Evolutionary conservation across 1,140 invertebrate genomes (phyloP).

Genomic region (Pantala flavescens): DNA sequence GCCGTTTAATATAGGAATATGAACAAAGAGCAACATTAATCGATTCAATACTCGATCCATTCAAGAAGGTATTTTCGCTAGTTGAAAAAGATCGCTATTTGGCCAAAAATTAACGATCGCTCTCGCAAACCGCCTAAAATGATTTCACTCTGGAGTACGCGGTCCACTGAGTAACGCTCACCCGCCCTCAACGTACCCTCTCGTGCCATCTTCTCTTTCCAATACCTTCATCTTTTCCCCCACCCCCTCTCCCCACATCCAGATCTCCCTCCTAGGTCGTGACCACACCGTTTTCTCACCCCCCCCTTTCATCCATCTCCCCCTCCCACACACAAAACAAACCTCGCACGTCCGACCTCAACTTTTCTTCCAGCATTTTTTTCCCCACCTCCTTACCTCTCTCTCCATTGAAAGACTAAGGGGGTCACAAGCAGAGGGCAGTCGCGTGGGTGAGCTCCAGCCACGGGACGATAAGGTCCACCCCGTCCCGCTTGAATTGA

Average conservation of each 20-base stretch:
- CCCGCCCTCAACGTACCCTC: too few relatives aligned
- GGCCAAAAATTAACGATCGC: too few relatives aligned
- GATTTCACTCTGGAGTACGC: too few relatives aligned
- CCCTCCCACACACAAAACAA: constrained; percentile 31
- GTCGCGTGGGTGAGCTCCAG: background rate
- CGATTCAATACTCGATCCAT: too few relatives aligned
- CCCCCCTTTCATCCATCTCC: background rate
- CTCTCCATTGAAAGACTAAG: constrained; percentile 28
- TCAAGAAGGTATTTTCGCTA: too few relatives aligned
- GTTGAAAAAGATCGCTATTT: too few relatives aligned
- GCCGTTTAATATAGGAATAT: too few relatives aligned
- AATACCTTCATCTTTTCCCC: background rate
- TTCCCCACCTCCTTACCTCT: constrained; percentile 22
- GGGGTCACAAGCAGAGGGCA: constrained; percentile 29
- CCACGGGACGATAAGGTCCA: background rate
- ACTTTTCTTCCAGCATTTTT: constrained; percentile 21
- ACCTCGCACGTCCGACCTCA: constrained; percentile 28
- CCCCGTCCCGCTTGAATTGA: background rate
- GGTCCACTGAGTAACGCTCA: too few relatives aligned
- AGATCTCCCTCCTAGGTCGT: background rate
- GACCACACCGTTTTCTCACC: constrained; percentile 3
- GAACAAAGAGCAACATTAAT: too few relatives aligned
- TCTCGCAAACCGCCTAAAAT: too few relatives aligned
- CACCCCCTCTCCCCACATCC: background rate
- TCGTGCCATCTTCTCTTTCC: too few relatives aligned